These are phyloP conservation scores for Gymnothorax reevesii DNA, from an alignment of 2,797 vertebrate species.

Conservation along the genomic window DNA sequence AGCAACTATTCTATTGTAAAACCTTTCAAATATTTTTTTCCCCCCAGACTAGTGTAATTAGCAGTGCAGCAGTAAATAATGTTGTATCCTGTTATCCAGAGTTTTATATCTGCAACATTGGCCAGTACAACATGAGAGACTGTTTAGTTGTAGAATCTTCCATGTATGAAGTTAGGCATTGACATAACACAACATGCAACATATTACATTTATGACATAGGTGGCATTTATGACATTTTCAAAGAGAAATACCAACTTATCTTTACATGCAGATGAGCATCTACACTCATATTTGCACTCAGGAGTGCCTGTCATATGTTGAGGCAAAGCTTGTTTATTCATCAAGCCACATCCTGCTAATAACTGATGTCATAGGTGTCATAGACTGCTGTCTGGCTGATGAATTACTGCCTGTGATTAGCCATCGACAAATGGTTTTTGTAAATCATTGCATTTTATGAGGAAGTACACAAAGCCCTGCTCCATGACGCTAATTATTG, in stretches of 20 bases:
- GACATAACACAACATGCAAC: background rate
- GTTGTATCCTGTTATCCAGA: background rate
- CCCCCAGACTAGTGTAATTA: no score
- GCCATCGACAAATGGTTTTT: background rate
- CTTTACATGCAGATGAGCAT: background rate
- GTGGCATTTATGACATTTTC: background rate
- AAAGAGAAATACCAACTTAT: background rate
- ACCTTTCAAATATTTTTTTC: background rate
- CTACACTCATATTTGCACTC: background rate
- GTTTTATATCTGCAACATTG: background rate
- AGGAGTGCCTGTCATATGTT: background rate
- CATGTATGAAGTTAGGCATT: background rate
- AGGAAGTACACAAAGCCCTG: background rate
- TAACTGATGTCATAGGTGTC: background rate
- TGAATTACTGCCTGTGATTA: background rate
- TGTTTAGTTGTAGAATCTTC: background rate
- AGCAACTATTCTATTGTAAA: background rate
- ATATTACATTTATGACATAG: background rate
- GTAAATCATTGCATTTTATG: background rate
- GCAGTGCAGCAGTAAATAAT: no score
- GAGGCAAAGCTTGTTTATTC: background rate
- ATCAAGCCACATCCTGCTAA: background rate
- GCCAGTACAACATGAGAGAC: background rate
- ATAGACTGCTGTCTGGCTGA: background rate
- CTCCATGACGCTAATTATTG: conserved; percentile 1